phyloP scores from a whole-genome alignment of 2,797 vertebrate genomes.

The Acipenser oxyrinchus region DNA sequence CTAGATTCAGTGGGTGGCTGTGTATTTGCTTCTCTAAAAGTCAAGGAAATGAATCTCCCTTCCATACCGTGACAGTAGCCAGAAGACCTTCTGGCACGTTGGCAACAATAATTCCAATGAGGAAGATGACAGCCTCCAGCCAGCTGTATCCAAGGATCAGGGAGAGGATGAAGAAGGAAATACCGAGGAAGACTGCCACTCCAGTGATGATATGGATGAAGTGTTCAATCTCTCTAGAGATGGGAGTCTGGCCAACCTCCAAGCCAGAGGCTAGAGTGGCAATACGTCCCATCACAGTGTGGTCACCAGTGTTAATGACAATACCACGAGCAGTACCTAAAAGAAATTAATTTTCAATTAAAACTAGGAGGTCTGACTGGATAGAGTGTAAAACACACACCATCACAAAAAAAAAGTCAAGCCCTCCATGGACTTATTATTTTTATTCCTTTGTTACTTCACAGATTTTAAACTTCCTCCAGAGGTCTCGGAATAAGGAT shows the following conservation, averaged over 20 bases:
- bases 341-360: background rate
- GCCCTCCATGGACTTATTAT: no score
- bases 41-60: background rate
- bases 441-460: background rate
- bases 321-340: conserved; percentile 85
- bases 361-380: no score
- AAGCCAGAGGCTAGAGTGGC: conserved; percentile 88
- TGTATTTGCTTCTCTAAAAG: no score
- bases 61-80: conserved; percentile 72
- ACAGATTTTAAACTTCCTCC: background rate
- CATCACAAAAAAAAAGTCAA: no score
- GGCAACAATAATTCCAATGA: conserved; percentile 80
- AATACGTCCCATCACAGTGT: conserved; percentile 93
- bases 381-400: no score
- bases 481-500: background rate
- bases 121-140: conserved; percentile 79
- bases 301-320: conserved; percentile 87
- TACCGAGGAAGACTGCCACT: conserved; percentile 85
- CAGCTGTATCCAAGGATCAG: conserved; percentile 84
- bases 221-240: conserved; percentile 86
- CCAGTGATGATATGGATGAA: conserved; percentile 96
- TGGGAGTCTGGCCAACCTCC: conserved; percentile 87
- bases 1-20: no score
- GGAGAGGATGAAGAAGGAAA: conserved; percentile 86
- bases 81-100: conserved; percentile 77